Evolutionary conservation across 2,113 vertebrate genomes (phyloP).

Genomic region (Cacatua alba): DNA sequence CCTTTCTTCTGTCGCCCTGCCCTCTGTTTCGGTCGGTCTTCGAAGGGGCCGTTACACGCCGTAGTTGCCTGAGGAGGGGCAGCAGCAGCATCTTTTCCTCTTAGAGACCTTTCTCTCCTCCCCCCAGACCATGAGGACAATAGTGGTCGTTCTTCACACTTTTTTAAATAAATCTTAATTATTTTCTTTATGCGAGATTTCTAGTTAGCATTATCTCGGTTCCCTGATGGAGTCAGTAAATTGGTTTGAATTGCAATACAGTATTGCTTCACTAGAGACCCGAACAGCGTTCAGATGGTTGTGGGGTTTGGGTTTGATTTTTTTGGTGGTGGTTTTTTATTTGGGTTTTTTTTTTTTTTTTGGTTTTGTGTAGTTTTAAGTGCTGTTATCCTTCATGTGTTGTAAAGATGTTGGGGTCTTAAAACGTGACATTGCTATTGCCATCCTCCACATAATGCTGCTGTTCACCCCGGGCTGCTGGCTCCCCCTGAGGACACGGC

Average conservation of each 20-base stretch:
- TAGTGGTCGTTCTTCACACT: background rate
- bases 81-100: background rate
- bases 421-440: rapidly evolving
- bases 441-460: background rate
- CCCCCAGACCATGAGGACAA: too few species aligned
- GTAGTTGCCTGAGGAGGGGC: background rate
- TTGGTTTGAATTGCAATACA: background rate
- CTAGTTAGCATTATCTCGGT: background rate
- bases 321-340: background rate
- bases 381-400: background rate
- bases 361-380: background rate
- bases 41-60: background rate
- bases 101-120: rapidly evolving
- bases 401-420: background rate
- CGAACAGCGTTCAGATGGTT: rapidly evolving
- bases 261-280: background rate
- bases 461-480: too few species aligned
- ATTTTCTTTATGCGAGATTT: background rate
- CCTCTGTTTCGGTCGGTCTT: background rate
- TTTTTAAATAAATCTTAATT: background rate
- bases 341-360: background rate
- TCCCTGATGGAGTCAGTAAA: background rate
- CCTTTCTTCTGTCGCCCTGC: rapidly evolving
- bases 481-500: too few species aligned
- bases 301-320: background rate